These are phyloP conservation scores for Stenolophus ochropezus DNA, from an alignment of 2,888 invertebrate species.

Conservation along the genomic window DNA sequence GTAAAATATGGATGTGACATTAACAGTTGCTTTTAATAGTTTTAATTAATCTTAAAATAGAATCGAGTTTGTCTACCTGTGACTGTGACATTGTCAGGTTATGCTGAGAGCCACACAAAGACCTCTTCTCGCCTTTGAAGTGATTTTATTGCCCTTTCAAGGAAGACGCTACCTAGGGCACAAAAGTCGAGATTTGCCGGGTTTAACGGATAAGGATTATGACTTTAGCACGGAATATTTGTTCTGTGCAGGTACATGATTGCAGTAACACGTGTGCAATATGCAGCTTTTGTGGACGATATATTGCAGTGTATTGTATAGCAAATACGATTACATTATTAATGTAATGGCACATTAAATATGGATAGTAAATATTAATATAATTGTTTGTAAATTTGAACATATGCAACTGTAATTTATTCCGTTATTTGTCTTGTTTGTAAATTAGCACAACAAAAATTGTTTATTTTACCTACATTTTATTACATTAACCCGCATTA, in stretches of 20 bases:
- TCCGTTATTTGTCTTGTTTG: background rate
- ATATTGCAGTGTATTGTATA: background rate
- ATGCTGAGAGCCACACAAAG: background rate
- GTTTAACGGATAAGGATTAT: background rate
- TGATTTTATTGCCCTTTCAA: background rate
- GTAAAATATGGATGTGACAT: slow-evolving; percentile 1
- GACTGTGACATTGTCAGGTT: background rate
- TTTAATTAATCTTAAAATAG: slow-evolving; percentile 25
- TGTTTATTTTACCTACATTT: no score
- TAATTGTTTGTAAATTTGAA: background rate
- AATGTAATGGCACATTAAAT: background rate
- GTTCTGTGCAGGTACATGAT: background rate
- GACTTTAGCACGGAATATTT: no score
- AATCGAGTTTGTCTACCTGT: slow-evolving; percentile 1
- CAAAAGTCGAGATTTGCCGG: background rate
- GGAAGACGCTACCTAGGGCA: background rate
- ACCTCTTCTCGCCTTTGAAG: background rate
- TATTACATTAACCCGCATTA: no score
- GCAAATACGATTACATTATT: background rate
- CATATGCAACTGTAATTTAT: background rate
- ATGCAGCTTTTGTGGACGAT: background rate
- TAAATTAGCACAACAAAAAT: background rate
- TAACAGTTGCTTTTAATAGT: background rate
- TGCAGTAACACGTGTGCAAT: background rate
- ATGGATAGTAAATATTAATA: background rate